Evolutionary conservation across 2,797 vertebrate genomes (phyloP), one percentile per base, ranked within the genome.

Genomic region (Clarias fuscus): DNA sequence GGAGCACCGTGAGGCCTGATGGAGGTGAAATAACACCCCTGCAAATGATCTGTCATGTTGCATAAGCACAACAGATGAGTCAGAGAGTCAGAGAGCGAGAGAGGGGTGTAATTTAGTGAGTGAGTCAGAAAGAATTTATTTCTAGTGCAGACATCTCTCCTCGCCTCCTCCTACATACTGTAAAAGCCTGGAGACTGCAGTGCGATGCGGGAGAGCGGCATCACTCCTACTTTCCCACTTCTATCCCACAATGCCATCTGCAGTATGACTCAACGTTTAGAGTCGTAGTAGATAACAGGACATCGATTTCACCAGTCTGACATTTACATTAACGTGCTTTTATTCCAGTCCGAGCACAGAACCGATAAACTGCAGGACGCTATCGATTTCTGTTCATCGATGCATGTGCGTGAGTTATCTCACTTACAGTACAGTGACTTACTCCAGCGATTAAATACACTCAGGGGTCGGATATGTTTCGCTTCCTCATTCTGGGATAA

Each of bases 41-140:
- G 78, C 61, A 72, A 82, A 61, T 15, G 59, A 65, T 33, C 73
- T 4, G 48, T 18, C 53, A 6, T 67, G 61, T 86, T 75, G 73
- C 53, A 76, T 67, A 82, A 86, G 22, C 71, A 67, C 27, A 37
- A 43, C 71, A 48, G 80, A 78, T 78, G 81, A 83, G 81, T 83
- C 80, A 83, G 72, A 76, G 43, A 58, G 81, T 33, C 33, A 80
- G 77, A 79, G 78, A 59, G 75, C 1, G 53, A 10, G 7, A 4
- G 20, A 79, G 59, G 7, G 59, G n/a, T 64, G 33, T 43, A 80
- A 80, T 62, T 64, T 80, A 37, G 65, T 17, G 64, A 62, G 61
- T 82, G 27, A 72, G 84, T 56, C 15, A 24, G 24, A 78, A 20
- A 68, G 37, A 73, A 24, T 68, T 8, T 85, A 85, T 81, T 81